Conservation (phyloP, 2,797 vertebrate species). For the Vireo griseus region DNA sequence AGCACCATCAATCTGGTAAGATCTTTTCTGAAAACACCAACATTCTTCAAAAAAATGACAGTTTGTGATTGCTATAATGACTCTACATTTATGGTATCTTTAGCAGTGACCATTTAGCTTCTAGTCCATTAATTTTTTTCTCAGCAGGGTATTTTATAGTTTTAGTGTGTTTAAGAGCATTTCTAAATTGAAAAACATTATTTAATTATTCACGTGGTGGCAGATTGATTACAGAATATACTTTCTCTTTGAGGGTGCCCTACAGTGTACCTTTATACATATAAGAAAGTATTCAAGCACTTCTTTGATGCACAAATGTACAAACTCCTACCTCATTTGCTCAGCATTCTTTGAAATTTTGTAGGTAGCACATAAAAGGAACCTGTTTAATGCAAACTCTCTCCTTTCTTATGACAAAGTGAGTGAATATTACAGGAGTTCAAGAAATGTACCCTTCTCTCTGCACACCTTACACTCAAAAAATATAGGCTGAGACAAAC, state of each 20-base stretch:
- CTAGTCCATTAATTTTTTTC: background rate
- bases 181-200: conserved; percentile 18
- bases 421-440: background rate
- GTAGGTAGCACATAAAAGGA: conserved; percentile 48
- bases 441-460: background rate
- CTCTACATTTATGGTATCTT: background rate
- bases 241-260: conserved; percentile 18
- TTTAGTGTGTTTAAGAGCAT: background rate
- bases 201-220: conserved; percentile 41
- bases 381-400: conserved; percentile 35
- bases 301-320: conserved; percentile 43
- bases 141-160: background rate
- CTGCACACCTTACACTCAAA: background rate
- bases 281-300: conserved; percentile 25
- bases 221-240: conserved; percentile 1
- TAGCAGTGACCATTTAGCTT: conserved; percentile 2
- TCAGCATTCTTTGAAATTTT: conserved; percentile 50
- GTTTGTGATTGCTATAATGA: background rate
- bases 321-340: conserved; percentile 46
- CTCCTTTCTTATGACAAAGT: conserved; percentile 34
- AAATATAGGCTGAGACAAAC: background rate
- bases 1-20: background rate
- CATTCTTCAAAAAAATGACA: background rate
- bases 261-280: conserved; percentile 19
- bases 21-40: background rate